Conservation (phyloP, 2,113 vertebrate genomes). For the Macheiramphus alcinus region DNA sequence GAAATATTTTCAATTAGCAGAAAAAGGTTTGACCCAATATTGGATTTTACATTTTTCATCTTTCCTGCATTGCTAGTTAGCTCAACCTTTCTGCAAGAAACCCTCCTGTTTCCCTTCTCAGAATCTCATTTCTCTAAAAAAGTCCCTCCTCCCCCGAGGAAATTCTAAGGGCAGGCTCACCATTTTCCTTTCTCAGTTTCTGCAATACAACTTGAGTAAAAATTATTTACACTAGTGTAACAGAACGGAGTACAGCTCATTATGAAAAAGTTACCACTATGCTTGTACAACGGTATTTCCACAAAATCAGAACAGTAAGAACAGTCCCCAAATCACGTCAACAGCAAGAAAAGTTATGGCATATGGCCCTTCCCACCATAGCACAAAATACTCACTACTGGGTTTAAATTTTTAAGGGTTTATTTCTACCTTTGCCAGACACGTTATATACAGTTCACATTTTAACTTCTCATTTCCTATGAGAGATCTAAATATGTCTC, state of each 20-base stretch:
- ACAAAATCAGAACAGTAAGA: background rate
- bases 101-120: conserved; percentile 6
- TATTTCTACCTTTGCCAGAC: background rate
- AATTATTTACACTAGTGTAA: background rate
- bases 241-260: background rate
- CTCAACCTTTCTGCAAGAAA: background rate
- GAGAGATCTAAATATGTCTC: background rate
- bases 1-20: background rate
- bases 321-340: background rate
- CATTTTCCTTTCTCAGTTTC: background rate
- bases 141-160: conserved; percentile 14
- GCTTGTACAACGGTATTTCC: background rate
- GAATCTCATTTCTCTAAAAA: background rate
- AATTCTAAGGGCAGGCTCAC: background rate
- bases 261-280: background rate
- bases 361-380: background rate
- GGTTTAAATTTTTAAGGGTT: background rate
- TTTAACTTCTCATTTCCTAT: background rate
- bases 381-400: background rate
- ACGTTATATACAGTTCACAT: background rate
- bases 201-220: background rate
- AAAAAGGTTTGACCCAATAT: background rate
- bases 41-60: conserved; percentile 16
- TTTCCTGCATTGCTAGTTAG: background rate
- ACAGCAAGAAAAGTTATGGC: background rate